These are phyloP conservation scores for Scaptomyza parva DNA, from an alignment of 2,888 invertebrate genomes.

Conservation along the genomic window DNA sequence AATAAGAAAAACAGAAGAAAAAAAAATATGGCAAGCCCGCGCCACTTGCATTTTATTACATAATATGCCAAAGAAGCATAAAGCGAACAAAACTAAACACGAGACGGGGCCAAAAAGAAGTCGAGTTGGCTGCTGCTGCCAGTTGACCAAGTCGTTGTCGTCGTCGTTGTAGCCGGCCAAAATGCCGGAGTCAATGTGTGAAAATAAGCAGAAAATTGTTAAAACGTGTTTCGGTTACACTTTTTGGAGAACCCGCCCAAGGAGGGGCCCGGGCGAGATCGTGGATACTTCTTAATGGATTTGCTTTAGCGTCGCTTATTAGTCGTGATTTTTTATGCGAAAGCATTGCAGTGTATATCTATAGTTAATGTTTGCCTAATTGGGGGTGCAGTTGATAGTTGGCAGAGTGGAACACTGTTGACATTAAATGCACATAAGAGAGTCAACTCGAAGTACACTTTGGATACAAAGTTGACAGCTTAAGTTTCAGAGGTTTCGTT, in stretches of 20 bases:
- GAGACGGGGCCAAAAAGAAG: constrained; percentile 40
- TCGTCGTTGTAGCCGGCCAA: constrained; percentile 28
- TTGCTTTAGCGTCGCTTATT: constrained; percentile 48
- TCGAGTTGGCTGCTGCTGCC: constrained; percentile 31
- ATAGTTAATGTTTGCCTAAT: constrained; percentile 41
- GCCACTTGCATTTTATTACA: constrained; percentile 60
- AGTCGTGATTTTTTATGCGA: constrained; percentile 45
- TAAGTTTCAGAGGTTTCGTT: constrained; percentile 2
- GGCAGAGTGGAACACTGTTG: constrained; percentile 15
- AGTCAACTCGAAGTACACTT: constrained; percentile 6
- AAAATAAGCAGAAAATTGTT: constrained; percentile 73
- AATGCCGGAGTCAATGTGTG: constrained; percentile 59
- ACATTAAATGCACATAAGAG: constrained; percentile 19
- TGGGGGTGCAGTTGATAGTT: constrained; percentile 20
- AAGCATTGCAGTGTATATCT: constrained; percentile 33
- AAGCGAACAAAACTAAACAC: constrained; percentile 33
- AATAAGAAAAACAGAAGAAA: constrained; percentile 17
- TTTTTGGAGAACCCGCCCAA: constrained; percentile 7
- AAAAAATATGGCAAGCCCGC: constrained; percentile 22
- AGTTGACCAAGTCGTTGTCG: constrained; percentile 59
- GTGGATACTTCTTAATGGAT: constrained; percentile 72
- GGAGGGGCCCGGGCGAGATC: constrained; percentile 19
- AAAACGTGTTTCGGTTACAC: constrained; percentile 74
- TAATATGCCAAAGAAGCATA: constrained; percentile 73
- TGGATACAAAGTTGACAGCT: constrained; percentile 9